Evolutionary conservation across 2,888 invertebrate genomes (phyloP).

Genomic region (Lapara coniferarum): DNA sequence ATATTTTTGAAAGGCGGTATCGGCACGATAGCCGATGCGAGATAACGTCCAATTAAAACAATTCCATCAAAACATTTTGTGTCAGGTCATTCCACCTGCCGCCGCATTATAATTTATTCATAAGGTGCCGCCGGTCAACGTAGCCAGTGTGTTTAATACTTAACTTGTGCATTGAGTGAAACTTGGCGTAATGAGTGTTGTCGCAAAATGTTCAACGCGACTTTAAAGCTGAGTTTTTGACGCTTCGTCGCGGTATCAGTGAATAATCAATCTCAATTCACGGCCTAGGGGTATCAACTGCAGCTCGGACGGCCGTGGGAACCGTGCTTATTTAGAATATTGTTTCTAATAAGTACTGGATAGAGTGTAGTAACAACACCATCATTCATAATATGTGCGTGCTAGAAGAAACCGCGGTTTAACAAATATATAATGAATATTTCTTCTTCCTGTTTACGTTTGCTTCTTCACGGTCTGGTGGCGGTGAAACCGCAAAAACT

Average conservation of each 20-base stretch:
- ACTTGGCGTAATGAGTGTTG: conserved; percentile 13
- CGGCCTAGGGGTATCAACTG: background rate
- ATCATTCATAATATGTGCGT: conserved; percentile 2
- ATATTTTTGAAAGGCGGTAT: conserved; percentile 73
- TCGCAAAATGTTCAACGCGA: conserved; percentile 17
- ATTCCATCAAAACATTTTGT: conserved; percentile 83
- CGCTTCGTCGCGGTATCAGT: background rate
- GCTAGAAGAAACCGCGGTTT: background rate
- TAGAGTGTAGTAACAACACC: background rate
- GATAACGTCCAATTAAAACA: conserved; percentile 83
- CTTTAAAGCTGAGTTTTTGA: conserved; percentile 4
- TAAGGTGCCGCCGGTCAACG: conserved; percentile 64
- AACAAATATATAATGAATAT: conserved; percentile 9
- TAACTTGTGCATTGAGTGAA: conserved; percentile 35
- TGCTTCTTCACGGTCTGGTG: conserved; percentile 10
- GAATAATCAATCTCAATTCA: conserved; percentile 6
- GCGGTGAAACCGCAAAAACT: conserved; percentile 6
- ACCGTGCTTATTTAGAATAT: background rate
- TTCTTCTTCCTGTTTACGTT: conserved; percentile 19
- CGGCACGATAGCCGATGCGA: conserved; percentile 67
- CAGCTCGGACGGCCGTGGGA: background rate
- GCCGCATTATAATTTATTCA: conserved; percentile 77
- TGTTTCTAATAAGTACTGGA: background rate
- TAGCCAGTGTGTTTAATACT: conserved; percentile 45
- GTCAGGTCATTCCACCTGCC: conserved; percentile 83